phyloP scores from a whole-genome alignment of 1,140 invertebrate genomes.

The Chymomyza costata region DNA sequence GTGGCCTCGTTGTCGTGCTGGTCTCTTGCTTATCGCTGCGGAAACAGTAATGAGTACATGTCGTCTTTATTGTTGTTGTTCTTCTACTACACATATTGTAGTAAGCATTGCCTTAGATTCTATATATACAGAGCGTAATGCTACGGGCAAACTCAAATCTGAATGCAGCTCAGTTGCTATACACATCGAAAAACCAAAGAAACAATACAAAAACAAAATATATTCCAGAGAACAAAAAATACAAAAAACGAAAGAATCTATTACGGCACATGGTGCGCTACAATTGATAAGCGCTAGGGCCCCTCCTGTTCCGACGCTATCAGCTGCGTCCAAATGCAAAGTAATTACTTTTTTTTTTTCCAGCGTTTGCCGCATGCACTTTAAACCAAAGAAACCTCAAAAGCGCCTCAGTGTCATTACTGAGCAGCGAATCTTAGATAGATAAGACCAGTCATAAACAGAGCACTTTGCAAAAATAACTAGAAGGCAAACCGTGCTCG shows the following conservation, averaged over 20 bases:
- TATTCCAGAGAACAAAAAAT: too few relatives aligned
- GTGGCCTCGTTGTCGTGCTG: conserved; percentile 38
- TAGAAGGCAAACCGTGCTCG: too few relatives aligned
- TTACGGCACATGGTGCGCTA: conserved; percentile 34
- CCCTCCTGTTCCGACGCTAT: conserved; percentile 47
- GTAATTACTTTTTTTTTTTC: conserved; percentile 48
- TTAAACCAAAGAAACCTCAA: conserved; percentile 34
- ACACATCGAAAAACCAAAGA: too few relatives aligned
- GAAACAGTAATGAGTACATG: conserved; percentile 70
- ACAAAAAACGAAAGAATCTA: conserved; percentile 54
- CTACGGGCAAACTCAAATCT: too few relatives aligned
- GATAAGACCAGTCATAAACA: conserved; percentile 47
- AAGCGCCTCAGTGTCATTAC: conserved; percentile 58
- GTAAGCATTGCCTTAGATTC: too few relatives aligned
- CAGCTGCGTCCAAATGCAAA: conserved; percentile 66
- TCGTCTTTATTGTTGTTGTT: too few relatives aligned
- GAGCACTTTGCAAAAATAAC: conserved; percentile 38
- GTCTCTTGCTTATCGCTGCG: conserved; percentile 58
- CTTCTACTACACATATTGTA: too few relatives aligned
- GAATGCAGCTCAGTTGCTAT: too few relatives aligned
- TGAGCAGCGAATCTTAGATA: too few relatives aligned
- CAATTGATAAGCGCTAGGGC: conserved; percentile 31
- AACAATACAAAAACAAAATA: too few relatives aligned
- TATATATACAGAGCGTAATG: too few relatives aligned
- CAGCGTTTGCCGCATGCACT: conserved; percentile 43